Evolutionary conservation across 2,888 invertebrate species (phyloP).

Genomic region (Callyntrura guangdongensis): DNA sequence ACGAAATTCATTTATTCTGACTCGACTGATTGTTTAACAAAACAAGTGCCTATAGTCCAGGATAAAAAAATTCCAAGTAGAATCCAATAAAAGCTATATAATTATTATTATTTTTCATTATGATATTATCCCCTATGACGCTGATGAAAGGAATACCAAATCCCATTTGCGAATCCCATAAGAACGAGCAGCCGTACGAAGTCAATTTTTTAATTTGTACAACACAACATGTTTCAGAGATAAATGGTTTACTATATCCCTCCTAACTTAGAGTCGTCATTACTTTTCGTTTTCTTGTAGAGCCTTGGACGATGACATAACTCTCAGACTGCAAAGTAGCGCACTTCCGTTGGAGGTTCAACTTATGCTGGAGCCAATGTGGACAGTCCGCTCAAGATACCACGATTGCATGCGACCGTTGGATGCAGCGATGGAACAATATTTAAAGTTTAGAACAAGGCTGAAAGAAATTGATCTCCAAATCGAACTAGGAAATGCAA

Average conservation of each 20-base stretch:
- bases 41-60: too few relatives aligned
- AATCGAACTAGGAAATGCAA: constrained; percentile 53
- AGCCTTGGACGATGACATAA: constrained; percentile 57
- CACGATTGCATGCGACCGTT: constrained; percentile 55
- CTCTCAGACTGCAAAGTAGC: constrained; percentile 36
- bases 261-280: too few relatives aligned
- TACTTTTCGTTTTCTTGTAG: too few relatives aligned
- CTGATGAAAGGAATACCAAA: too few relatives aligned
- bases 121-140: too few relatives aligned
- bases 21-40: too few relatives aligned
- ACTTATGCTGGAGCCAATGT: constrained; percentile 65
- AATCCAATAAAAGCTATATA: too few relatives aligned
- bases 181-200: too few relatives aligned
- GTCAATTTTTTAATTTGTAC: background rate
- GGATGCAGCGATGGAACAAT: constrained; percentile 58
- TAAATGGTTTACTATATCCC: background rate
- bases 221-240: background rate
- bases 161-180: too few relatives aligned
- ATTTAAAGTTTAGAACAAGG: constrained; percentile 45
- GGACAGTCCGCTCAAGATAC: constrained; percentile 59
- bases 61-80: too few relatives aligned
- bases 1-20: too few relatives aligned
- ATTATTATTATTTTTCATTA: too few relatives aligned
- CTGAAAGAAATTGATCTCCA: constrained; percentile 60
- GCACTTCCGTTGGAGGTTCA: constrained; percentile 60